A percentile compares a stretch with the other conserved stretches of the same genome.
These are phyloP conservation scores for Serripes groenlandicus DNA, from an alignment of 2,888 invertebrate genomes.

Conservation along the genomic window DNA sequence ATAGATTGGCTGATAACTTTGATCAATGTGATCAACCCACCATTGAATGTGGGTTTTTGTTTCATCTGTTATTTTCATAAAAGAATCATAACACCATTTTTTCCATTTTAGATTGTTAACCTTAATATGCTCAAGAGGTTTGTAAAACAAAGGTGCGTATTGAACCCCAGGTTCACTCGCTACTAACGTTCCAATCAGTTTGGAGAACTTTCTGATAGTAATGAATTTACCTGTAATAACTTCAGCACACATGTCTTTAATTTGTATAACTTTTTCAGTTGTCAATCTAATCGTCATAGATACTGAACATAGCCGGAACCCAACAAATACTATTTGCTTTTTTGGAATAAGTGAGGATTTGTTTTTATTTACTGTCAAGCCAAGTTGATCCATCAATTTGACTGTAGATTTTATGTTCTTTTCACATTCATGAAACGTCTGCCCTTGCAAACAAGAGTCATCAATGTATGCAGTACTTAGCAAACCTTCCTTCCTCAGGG, in stretches of 20 bases:
- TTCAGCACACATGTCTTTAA: not conserved
- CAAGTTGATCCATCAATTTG: constrained; percentile 26
- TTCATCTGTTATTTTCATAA: constrained; percentile 1
- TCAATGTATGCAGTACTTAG: constrained; percentile 9
- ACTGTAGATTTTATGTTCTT: constrained; percentile 24
- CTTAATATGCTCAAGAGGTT: too few relatives aligned
- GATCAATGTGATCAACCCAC: constrained; percentile 45
- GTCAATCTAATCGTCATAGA: constrained; percentile 45
- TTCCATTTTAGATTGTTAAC: too few relatives aligned
- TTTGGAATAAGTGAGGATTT: constrained; percentile 46
- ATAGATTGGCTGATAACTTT: not conserved
- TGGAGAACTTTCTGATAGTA: too few relatives aligned
- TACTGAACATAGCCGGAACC: constrained; percentile 40
- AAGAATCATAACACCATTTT: constrained; percentile 36
- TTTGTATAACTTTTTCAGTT: not conserved
- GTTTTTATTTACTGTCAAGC: constrained; percentile 40
- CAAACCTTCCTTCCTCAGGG: too few relatives aligned
- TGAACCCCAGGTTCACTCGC: too few relatives aligned
- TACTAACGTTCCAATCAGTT: too few relatives aligned
- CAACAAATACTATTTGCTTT: constrained; percentile 39
- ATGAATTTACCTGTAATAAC: not conserved
- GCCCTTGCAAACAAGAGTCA: constrained; percentile 33
- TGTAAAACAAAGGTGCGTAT: too few relatives aligned
- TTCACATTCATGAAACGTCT: not conserved
- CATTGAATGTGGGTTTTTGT: constrained; percentile 25